Percentiles rank a stretch among this genome's conserved stretches.
Conservation (phyloP, 2,888 invertebrate genomes). For the Cryptophagus acutangulus region DNA sequence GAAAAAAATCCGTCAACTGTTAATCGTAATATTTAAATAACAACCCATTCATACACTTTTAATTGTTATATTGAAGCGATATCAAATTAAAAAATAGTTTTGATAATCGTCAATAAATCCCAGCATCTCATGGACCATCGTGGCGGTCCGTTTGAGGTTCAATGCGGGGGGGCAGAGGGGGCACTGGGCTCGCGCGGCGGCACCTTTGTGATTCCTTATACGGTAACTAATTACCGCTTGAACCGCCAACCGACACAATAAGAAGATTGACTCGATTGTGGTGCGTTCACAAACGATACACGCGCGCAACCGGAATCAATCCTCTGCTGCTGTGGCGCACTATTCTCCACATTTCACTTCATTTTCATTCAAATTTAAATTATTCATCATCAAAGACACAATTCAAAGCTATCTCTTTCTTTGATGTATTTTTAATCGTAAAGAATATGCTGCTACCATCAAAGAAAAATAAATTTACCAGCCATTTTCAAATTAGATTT, state of each 20-base stretch:
- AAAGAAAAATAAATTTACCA: no score
- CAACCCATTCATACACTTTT: constrained; percentile 9
- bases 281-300: constrained; percentile 36
- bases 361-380: no score
- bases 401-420: no score
- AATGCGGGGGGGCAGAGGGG: constrained; percentile 30
- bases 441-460: no score
- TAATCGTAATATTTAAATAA: no score
- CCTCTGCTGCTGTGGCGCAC: no score
- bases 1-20: no score
- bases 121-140: constrained; percentile 23
- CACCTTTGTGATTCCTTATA: constrained; percentile 46
- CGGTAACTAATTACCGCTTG: constrained; percentile 47
- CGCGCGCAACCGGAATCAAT: no score
- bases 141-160: constrained; percentile 41
- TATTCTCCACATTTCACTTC: no score
- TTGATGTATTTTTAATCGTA: no score
- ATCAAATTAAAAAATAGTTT: constrained; percentile 40
- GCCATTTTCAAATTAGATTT: no score
- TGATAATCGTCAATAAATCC: constrained; percentile 43
- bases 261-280: constrained; percentile 34
- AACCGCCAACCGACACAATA: constrained; percentile 43
- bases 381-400: no score
- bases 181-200: constrained; percentile 43
- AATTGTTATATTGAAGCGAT: constrained; percentile 39